These are phyloP conservation scores for Orius laevigatus DNA, from an alignment of 1,140 invertebrate genomes.

Conservation along the genomic window DNA sequence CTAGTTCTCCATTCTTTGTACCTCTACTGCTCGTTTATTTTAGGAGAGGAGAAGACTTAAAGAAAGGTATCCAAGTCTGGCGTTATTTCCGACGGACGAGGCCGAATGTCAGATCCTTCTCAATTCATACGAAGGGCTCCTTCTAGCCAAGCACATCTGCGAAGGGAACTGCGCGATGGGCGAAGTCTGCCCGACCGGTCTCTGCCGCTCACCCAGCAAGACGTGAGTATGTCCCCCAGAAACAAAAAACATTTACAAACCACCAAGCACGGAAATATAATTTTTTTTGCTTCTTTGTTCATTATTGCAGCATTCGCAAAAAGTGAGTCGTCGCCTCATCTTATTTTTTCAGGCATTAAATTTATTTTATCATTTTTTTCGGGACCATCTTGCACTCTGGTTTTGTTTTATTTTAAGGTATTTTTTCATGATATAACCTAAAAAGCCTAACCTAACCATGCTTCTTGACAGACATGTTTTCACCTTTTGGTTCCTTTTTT, in stretches of 20 bases:
- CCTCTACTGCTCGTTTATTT: not conserved
- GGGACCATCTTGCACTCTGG: not conserved
- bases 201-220: constrained; percentile 36
- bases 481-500: not conserved
- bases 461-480: not conserved
- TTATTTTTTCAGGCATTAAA: not conserved
- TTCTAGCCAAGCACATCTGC: constrained; percentile 60
- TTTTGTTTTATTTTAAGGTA: not conserved
- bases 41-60: constrained; percentile 67
- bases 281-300: not conserved
- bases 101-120: constrained; percentile 58
- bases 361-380: not conserved
- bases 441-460: not conserved
- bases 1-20: too few relatives aligned
- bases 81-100: constrained; percentile 53
- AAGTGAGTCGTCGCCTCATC: not conserved
- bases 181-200: constrained; percentile 65
- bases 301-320: not conserved
- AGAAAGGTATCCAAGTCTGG: constrained; percentile 64
- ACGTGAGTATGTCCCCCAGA: constrained; percentile 25
- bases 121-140: constrained; percentile 61
- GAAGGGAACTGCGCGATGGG: constrained; percentile 70
- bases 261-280: not conserved
- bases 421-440: not conserved
- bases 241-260: not conserved